Percentiles rank a stretch among this genome's conserved stretches.
Conservation (phyloP, 2,797 vertebrate species). For the Trichosurus vulpecula region DNA sequence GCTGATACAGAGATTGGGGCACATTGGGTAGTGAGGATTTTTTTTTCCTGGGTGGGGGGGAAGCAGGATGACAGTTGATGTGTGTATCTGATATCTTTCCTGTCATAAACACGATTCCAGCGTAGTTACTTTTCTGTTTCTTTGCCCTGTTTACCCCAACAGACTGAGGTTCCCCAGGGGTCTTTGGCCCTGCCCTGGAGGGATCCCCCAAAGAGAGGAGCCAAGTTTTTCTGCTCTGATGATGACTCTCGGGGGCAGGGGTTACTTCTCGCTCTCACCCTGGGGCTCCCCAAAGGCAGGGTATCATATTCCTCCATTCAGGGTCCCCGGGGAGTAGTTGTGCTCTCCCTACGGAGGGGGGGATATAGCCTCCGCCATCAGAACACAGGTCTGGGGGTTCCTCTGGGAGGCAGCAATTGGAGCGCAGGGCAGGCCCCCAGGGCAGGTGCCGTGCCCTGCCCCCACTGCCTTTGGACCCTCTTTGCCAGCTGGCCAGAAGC, state of each 20-base stretch:
- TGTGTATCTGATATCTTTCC: background rate
- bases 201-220: background rate
- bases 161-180: background rate
- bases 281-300: background rate
- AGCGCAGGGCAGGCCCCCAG: background rate
- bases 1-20: too few species aligned
- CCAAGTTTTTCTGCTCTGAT: background rate
- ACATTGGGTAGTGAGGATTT: background rate
- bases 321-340: background rate
- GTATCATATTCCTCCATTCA: background rate
- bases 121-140: background rate
- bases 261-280: background rate
- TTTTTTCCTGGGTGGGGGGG: background rate
- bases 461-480: too few species aligned
- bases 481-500: too few species aligned
- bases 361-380: background rate
- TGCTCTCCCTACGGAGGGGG: background rate
- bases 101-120: background rate
- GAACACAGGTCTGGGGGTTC: background rate
- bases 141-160: background rate
- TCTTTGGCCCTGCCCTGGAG: background rate
- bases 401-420: background rate
- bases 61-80: background rate
- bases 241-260: background rate
- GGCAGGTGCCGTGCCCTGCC: background rate